A percentile compares a stretch with the other conserved stretches of the same genome.
Conservation (phyloP, 1,140 invertebrate species). For the Nephila pilipes region DNA sequence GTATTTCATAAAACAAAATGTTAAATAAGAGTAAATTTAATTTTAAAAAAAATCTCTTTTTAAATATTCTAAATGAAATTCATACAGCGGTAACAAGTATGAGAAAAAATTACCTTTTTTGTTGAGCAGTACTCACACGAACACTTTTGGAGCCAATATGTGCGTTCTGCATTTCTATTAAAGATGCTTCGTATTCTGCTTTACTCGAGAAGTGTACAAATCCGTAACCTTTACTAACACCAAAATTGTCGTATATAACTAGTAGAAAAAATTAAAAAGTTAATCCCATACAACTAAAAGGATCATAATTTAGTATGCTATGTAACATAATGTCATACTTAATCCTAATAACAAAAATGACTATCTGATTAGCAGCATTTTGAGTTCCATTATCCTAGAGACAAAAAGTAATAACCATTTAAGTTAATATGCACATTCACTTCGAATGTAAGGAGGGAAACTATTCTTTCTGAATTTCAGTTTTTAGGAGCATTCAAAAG, state of each 20-base stretch:
- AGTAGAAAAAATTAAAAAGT: not conserved
- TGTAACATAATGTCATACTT: no score
- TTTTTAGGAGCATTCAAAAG: no score
- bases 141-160: conserved; percentile 88
- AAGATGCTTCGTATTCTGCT: conserved; percentile 95
- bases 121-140: conserved; percentile 93
- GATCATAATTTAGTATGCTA: no score
- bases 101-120: conserved; percentile 88
- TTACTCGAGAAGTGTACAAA: conserved; percentile 97
- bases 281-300: not conserved
- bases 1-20: no score
- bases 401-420: no score
- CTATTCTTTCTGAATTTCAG: no score
- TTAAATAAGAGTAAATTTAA: no score
- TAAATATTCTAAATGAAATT: not conserved
- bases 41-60: no score
- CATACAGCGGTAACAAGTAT: not conserved
- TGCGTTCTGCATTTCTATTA: conserved; percentile 86
- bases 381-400: no score
- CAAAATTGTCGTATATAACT: conserved; percentile 93
- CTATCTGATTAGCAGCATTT: not conserved
- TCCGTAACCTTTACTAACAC: conserved; percentile 97
- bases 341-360: no score
- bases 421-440: no score
- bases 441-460: no score